Base-by-base conservation (phyloP, 2,888 invertebrate genomes). In the Polyommatus icarus region DNA sequence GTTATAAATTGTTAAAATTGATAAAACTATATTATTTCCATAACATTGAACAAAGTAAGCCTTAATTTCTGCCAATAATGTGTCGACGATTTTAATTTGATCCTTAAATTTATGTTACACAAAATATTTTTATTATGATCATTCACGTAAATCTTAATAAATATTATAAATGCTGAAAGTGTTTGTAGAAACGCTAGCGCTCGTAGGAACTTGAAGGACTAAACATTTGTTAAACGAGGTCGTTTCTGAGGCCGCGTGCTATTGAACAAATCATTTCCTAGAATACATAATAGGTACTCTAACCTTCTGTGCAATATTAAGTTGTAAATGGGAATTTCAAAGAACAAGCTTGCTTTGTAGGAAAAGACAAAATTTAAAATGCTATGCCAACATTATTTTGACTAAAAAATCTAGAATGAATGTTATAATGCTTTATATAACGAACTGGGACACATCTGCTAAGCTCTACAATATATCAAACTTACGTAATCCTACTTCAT, bases 181-280 rank as follows among this genome's bases (percentile, higher is more conserved):
- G 20, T 15, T 40, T 72, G n/a, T 72, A 72, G 4, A 72, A 40
- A 40, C 72, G 40, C n/a, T 40, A 72, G 40, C 67, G 67, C 29
- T 18, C 6, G 29, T 29, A 40, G n/a, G 40, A 40, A 72, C 72
- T 72, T 72, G 72, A 72, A 80, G 81, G 79, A 78, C 79, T 61
- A 79, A 71, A 76, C 77, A 78, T 79, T 79, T 80, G 76, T 77
- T 67, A 32, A 40, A 71, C 80, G 79, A 82, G 82, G 80, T 77
- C 79, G 77, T 71, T 61, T 71, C 76, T 72, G 76, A 78, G 76
- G 76, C 79, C 78, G 76, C 76, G 78, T 75, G 46, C 80, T 80
- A 80, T 80, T 80, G 79, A 76, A 75, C 59, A 75, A 78, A 78
- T 79, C 78, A 76, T 76, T 76, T 80, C 72, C 40, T 40, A 72